Evolutionary conservation across 64 coral and sea anemone genomes (phyloP).

Genomic region (Porites australiensis): DNA sequence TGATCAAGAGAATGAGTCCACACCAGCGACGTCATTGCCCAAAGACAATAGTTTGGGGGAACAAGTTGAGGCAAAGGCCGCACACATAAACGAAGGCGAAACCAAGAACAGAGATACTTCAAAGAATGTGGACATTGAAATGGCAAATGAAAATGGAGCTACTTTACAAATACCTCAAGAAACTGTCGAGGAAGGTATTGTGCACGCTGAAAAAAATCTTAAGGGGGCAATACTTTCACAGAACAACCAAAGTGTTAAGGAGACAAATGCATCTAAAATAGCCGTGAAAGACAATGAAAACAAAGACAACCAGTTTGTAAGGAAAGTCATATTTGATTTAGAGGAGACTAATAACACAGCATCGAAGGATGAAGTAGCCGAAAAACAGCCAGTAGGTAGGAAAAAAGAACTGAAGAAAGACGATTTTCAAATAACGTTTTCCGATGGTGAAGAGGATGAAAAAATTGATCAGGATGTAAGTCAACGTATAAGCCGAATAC

Average conservation of each 20-base stretch:
- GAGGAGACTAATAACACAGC: no score
- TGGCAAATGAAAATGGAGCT: not conserved
- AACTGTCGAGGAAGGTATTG: not conserved
- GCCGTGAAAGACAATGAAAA: not conserved
- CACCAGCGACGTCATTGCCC: not conserved
- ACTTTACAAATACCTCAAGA: not conserved
- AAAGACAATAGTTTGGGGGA: not conserved
- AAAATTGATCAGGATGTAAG: conserved; percentile 45
- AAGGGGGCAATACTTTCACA: no score
- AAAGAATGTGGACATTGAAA: not conserved
- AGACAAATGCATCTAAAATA: not conserved
- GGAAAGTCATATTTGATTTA: conserved; percentile 3
- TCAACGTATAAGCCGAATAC: conserved; percentile 45
- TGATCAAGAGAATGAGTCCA: not conserved
- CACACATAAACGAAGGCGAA: not conserved
- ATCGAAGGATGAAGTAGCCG: no score
- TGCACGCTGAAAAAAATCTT: not conserved
- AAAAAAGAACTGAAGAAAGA: not conserved
- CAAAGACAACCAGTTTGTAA: not conserved
- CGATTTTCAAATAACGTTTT: conserved; percentile 25
- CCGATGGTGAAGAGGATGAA: conserved; percentile 24
- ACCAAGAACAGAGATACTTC: not conserved
- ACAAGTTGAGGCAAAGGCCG: not conserved
- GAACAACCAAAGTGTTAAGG: not conserved
- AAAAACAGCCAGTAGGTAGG: not conserved